Conservation (phyloP, 2,888 invertebrate species). For the Carabus problematicus region DNA sequence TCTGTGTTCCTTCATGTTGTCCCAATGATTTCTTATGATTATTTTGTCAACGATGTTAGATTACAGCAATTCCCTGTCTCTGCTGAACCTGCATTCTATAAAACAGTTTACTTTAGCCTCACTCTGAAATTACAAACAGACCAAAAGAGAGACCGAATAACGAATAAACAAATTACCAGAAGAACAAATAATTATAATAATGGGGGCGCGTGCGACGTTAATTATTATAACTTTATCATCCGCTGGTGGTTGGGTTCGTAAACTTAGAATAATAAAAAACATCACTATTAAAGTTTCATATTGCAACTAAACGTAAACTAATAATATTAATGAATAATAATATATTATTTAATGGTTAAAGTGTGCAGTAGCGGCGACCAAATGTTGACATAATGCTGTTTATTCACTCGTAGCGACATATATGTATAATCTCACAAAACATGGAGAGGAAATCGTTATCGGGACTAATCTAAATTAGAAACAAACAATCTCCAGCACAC, state of each 20-base stretch:
- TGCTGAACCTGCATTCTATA: background rate
- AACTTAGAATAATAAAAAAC: conserved; percentile 38
- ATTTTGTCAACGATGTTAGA: no score
- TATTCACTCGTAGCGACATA: background rate
- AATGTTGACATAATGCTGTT: conserved; percentile 22
- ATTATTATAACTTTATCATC: conserved; percentile 22
- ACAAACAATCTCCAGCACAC: conserved; percentile 15
- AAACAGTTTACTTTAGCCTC: conserved; percentile 22
- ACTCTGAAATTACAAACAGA: conserved; percentile 21
- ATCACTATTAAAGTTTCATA: conserved; percentile 40
- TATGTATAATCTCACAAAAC: conserved; percentile 15
- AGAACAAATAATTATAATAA: conserved; percentile 3
- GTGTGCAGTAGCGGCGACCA: conserved; percentile 37
- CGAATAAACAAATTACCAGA: no score
- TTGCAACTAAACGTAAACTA: conserved; percentile 36
- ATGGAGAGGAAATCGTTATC: conserved; percentile 21
- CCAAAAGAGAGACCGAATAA: no score
- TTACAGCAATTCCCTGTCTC: no score
- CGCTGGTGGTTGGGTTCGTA: conserved; percentile 30
- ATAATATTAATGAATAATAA: conserved; percentile 15
- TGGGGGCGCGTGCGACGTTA: background rate
- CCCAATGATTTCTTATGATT: background rate
- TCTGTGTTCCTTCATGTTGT: no score
- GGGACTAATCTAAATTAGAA: conserved; percentile 14
- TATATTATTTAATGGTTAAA: conserved; percentile 28